Evolutionary conservation across 2,888 invertebrate species (phyloP), one percentile per base, ranked within the genome.

Genomic region (Trichacis sp.): DNA sequence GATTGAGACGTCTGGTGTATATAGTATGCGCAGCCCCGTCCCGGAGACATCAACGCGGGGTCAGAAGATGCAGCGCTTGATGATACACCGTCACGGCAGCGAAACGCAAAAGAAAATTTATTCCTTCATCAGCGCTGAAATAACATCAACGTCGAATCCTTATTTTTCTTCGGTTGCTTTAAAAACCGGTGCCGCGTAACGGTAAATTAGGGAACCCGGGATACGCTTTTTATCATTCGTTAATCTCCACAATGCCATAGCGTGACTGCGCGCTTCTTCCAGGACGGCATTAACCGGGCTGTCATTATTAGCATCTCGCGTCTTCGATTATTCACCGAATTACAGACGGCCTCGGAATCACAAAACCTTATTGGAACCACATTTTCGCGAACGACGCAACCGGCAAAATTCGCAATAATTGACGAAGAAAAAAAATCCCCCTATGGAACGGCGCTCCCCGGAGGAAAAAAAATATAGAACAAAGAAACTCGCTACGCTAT

Each of bases 21-120:
- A n/a, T n/a, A n/a, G n/a, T n/a, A n/a, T 18, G 38, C 19, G 5
- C 9, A 38, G 40, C 40, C 20, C 14, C 14, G n/a, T n/a, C 18
- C 46, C 47, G 70, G 74, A 69, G 75, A 75, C 71, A 72, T 70
- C 61, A 15, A 75, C 57, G 73, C 59, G 54, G 15, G 64, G 36
- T 49, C 50, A 58, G 40, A 60, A 52, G 45, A 24, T 47, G 53
- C n/a, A n/a, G n/a, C n/a, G n/a, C n/a, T n/a, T n/a, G n/a, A n/a
- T n/a, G 54, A 55, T 51, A 40, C 29, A 18, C 18, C 42, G 50
- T 36, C 36, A 12, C 36, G n/a, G 36, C 14, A 11, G 14, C 12
- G 8, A 15, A 40, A 40, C 8, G 33, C 9, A 33, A 33, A 33
- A n/a, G 33, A 33, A 33, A 11, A 33, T 33, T 6, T 33, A 33